Conservation (phyloP, 2,797 vertebrate species). For the Diplodus sargus region DNA sequence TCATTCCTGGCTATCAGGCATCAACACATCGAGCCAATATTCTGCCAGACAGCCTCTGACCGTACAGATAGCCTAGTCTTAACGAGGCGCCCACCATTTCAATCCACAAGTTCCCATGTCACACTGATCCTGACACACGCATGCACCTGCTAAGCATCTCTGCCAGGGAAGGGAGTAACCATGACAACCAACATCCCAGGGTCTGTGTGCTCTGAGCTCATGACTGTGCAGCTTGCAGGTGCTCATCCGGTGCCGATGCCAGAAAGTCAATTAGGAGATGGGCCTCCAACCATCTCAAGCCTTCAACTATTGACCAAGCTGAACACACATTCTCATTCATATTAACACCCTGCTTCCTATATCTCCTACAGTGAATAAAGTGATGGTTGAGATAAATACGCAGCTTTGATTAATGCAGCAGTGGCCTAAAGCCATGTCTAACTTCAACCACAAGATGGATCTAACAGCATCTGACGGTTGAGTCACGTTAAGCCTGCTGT, state of each 20-base stretch:
- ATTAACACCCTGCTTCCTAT: conserved; percentile 63
- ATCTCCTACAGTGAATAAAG: conserved; percentile 63
- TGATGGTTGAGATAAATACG: conserved; percentile 62
- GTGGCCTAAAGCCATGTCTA: conserved; percentile 46
- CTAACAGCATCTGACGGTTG: conserved; percentile 51
- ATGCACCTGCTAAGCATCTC: conserved; percentile 83
- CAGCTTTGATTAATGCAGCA: conserved; percentile 56
- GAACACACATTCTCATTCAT: conserved; percentile 80
- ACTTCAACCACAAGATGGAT: conserved; percentile 49
- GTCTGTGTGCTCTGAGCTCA: conserved; percentile 79
- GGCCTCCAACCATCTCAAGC: conserved; percentile 77
- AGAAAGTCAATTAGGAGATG: conserved; percentile 84
- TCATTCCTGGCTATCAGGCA: conserved; percentile 77
- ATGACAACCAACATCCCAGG: conserved; percentile 84
- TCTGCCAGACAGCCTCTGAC: conserved; percentile 77
- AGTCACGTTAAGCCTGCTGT: conserved; percentile 54
- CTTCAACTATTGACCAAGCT: conserved; percentile 77
- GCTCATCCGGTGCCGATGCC: conserved; percentile 83
- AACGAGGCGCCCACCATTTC: conserved; percentile 77
- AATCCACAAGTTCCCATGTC: conserved; percentile 83
- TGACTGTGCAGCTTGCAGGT: conserved; percentile 85
- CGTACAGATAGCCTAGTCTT: conserved; percentile 83
- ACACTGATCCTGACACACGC: conserved; percentile 80
- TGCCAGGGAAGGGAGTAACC: conserved; percentile 82
- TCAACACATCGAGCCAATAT: conserved; percentile 69